phyloP scores from a whole-genome alignment of 2,888 invertebrate species.

The Napeogenes inachia region DNA sequence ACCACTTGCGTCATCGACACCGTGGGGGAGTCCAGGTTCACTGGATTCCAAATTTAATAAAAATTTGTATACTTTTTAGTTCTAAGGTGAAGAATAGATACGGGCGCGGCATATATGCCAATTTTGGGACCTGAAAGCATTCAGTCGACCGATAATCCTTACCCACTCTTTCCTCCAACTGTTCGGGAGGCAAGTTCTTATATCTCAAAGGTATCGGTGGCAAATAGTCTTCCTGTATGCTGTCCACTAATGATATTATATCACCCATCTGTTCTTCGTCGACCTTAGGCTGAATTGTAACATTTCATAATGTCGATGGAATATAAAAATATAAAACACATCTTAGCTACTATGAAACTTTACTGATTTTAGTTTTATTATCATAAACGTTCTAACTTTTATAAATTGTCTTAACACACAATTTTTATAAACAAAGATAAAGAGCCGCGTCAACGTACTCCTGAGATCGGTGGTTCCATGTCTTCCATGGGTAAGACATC shows the following conservation, averaged over 20 bases:
- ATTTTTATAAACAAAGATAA: too few relatives aligned
- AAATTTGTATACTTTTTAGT: background rate
- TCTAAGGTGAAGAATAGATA: too few relatives aligned
- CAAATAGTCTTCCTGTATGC: slow-evolving; percentile 67
- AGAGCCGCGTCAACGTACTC: slow-evolving; percentile 32
- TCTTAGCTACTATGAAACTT: too few relatives aligned
- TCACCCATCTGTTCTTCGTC: slow-evolving; percentile 71
- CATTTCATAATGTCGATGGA: too few relatives aligned
- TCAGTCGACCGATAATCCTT: slow-evolving; percentile 23
- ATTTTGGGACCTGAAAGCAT: too few relatives aligned
- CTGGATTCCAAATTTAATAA: slow-evolving; percentile 35
- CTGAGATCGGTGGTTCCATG: slow-evolving; percentile 33
- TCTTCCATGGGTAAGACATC: slow-evolving; percentile 49
- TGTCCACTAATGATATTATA: slow-evolving; percentile 67
- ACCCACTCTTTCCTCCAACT: slow-evolving; percentile 50
- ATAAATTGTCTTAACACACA: background rate
- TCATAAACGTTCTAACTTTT: background rate
- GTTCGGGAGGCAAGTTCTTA: slow-evolving; percentile 48
- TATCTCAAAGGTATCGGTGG: slow-evolving; percentile 61
- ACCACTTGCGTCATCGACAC: slow-evolving; percentile 79
- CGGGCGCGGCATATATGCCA: too few relatives aligned
- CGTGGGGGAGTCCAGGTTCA: slow-evolving; percentile 77
- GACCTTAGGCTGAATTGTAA: slow-evolving; percentile 32
- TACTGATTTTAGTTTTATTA: too few relatives aligned
- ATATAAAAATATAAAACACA: too few relatives aligned